Evolutionary conservation across 2,888 invertebrate genomes (phyloP).

Genomic region (Cabera pusaria): DNA sequence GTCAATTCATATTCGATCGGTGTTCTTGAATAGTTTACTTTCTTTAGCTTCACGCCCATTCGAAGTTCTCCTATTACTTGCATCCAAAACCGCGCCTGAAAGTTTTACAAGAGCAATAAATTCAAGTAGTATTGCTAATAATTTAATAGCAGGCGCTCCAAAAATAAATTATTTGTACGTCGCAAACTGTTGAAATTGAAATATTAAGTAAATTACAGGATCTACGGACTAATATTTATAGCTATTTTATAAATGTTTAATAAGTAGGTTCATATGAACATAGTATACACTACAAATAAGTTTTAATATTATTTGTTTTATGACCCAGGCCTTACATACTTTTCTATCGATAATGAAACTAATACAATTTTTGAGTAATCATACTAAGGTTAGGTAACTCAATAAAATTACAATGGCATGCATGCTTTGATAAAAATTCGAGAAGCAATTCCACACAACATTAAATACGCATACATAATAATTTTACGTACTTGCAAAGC

Average conservation of each 20-base stretch:
- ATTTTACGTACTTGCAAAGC: slow-evolving; percentile 89
- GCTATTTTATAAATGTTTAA: neutral
- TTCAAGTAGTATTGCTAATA: slow-evolving; percentile 41
- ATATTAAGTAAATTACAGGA: too few relatives aligned
- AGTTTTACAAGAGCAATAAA: slow-evolving; percentile 35
- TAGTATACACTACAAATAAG: too few relatives aligned
- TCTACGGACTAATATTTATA: too few relatives aligned
- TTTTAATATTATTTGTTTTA: too few relatives aligned
- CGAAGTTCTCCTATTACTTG: slow-evolving; percentile 96
- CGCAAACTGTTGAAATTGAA: too few relatives aligned
- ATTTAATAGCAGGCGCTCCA: slow-evolving; percentile 29
- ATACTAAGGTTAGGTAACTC: too few relatives aligned
- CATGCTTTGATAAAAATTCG: slow-evolving; percentile 1
- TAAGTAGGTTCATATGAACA: too few relatives aligned
- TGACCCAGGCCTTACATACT: too few relatives aligned
- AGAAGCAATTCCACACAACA: slow-evolving; percentile 18
- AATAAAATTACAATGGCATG: too few relatives aligned
- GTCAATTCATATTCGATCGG: slow-evolving; percentile 96
- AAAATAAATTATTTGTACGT: too few relatives aligned
- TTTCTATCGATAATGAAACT: too few relatives aligned
- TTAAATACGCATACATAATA: slow-evolving; percentile 12
- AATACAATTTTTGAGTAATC: too few relatives aligned
- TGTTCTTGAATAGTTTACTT: slow-evolving; percentile 88
- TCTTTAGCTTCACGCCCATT: slow-evolving; percentile 96
- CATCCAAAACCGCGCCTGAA: slow-evolving; percentile 96